phyloP scores from a whole-genome alignment of 1,140 invertebrate species.

The Meloidogyne floridensis region DNA sequence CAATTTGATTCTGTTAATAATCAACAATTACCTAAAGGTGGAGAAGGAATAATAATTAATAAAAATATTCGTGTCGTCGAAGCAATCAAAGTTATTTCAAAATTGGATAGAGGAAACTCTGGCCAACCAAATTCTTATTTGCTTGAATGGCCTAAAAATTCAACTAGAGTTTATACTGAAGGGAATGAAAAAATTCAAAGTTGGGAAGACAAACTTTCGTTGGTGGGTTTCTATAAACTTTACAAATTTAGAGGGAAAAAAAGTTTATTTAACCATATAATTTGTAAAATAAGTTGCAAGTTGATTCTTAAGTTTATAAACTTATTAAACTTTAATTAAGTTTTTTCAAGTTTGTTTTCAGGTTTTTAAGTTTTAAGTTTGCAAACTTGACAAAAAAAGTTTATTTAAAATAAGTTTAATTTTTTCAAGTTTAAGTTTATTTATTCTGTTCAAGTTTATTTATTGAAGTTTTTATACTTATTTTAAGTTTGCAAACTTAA shows the following conservation, averaged over 20 bases:
- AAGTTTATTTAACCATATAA: not conserved
- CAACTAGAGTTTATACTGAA: not conserved
- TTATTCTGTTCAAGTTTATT: too few species aligned
- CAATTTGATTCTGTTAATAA: not conserved
- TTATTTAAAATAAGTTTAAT: too few species aligned
- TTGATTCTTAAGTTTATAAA: not conserved
- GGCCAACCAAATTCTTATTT: not conserved
- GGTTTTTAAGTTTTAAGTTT: not conserved
- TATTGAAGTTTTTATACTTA: too few species aligned
- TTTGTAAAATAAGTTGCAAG: too few species aligned
- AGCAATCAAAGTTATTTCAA: not conserved
- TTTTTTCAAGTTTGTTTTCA: not conserved
- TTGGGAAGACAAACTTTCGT: not conserved
- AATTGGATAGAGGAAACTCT: conserved; percentile 4
- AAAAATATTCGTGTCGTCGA: not conserved
- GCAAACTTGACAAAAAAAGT: too few species aligned
- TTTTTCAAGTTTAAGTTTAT: too few species aligned
- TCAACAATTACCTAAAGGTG: not conserved
- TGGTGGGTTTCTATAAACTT: not conserved
- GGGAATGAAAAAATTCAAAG: not conserved
- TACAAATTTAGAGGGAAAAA: not conserved
- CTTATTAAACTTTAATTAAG: not conserved
- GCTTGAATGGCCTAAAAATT: not conserved
- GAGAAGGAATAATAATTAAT: not conserved
- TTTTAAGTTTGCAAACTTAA: too few species aligned